A percentile compares a stretch with the other conserved stretches of the same genome.
These are phyloP conservation scores for Paramormyrops hopkinsi DNA, from an alignment of 2,797 vertebrate genomes.

Conservation along the genomic window DNA sequence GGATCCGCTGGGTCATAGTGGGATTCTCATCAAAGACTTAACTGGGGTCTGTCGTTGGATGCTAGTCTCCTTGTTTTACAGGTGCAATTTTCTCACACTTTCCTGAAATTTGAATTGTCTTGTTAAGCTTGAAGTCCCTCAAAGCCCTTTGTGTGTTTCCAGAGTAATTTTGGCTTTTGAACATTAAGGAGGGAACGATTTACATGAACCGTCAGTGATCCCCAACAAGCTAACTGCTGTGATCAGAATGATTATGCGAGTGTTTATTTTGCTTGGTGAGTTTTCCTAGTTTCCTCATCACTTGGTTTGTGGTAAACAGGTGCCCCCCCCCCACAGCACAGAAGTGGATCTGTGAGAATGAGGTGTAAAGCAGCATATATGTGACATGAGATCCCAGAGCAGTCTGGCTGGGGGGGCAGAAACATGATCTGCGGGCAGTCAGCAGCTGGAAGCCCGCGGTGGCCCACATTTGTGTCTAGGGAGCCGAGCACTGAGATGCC, in stretches of 20 bases:
- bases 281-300: background rate
- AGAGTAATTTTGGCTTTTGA: background rate
- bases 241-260: background rate
- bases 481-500: background rate
- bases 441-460: background rate
- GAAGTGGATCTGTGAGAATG: background rate
- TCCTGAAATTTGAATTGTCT: background rate
- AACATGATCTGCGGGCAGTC: background rate
- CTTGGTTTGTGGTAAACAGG: background rate
- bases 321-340: background rate
- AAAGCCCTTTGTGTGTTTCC: background rate
- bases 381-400: background rate
- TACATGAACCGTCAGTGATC: background rate
- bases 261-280: background rate
- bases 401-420: background rate
- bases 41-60: background rate
- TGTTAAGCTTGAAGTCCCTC: background rate
- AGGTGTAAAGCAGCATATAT: background rate
- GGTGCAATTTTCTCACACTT: background rate
- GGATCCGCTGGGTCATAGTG: background rate
- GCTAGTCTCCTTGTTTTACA: background rate
- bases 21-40: background rate
- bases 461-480: background rate
- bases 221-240: background rate
- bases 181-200: background rate